phyloP scores from a whole-genome alignment of 2,888 invertebrate genomes.

The Drosophila anomalipes region DNA sequence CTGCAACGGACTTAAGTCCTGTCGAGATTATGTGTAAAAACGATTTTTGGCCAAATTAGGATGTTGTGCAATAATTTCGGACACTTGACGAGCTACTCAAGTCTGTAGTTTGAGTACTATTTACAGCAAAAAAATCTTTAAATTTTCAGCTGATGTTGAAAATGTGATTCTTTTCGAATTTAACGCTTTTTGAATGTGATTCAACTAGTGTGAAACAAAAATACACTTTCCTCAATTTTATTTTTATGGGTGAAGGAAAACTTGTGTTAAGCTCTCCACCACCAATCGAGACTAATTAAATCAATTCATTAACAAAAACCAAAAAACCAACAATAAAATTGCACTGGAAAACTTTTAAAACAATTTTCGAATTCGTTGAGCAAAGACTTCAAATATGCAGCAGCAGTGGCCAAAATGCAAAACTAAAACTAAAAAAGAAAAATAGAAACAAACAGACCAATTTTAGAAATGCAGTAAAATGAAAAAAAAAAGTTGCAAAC shows the following conservation, averaged over 20 bases:
- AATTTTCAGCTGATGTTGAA: background rate
- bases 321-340: background rate
- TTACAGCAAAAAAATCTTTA: background rate
- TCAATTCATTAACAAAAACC: conserved; percentile 1
- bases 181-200: background rate
- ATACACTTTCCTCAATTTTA: background rate
- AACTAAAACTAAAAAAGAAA: background rate
- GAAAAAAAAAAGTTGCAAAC: background rate
- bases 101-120: background rate
- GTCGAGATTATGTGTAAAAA: background rate
- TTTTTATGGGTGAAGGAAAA: background rate
- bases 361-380: background rate
- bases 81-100: background rate
- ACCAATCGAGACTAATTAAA: conserved; percentile 11
- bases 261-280: background rate
- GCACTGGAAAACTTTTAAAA: background rate
- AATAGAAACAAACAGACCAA: background rate
- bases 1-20: background rate
- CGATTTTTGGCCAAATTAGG: background rate
- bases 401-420: background rate
- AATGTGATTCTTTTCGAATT: background rate
- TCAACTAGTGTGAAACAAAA: background rate
- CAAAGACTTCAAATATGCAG: conserved; percentile 39
- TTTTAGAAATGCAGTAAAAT: conserved; percentile 24
- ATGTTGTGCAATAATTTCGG: background rate